These are phyloP conservation scores for Ephydatia muelleri DNA, from an alignment of 37 sponge, comb jelly and placozoan species.

Conservation along the genomic window DNA sequence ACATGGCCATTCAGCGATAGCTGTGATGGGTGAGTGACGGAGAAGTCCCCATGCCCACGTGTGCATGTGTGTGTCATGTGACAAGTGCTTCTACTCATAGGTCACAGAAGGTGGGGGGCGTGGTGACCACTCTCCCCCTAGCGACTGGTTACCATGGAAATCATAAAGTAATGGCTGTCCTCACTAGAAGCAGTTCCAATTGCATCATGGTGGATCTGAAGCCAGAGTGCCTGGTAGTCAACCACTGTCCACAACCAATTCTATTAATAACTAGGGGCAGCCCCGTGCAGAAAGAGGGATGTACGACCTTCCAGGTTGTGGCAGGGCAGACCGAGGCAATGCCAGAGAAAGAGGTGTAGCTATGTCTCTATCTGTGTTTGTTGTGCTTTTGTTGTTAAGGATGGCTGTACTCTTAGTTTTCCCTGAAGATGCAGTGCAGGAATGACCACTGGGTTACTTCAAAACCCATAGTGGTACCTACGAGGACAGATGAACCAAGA, in stretches of 20 bases:
- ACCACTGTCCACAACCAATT: constrained; percentile 16
- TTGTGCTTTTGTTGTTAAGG: background rate
- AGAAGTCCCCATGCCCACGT: background rate
- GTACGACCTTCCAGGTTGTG: constrained; percentile 3
- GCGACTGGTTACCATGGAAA: background rate
- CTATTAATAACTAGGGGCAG: background rate
- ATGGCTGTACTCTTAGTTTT: background rate
- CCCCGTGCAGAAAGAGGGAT: background rate
- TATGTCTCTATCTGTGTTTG: background rate
- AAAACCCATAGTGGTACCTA: background rate
- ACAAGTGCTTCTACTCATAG: background rate
- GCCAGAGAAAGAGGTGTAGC: background rate
- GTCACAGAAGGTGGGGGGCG: background rate
- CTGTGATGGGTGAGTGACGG: background rate
- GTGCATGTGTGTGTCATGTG: background rate
- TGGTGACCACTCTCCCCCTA: background rate
- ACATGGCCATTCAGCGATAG: background rate
- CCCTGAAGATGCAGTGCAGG: background rate
- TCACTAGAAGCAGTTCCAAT: constrained; percentile 30
- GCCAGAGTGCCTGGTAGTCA: constrained; percentile 41
- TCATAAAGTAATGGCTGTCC: constrained; percentile 25
- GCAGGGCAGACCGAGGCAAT: background rate
- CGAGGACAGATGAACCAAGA: background rate
- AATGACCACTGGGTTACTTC: background rate
- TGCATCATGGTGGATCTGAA: constrained; percentile 42